A percentile compares a stretch with the other conserved stretches of the same genome.
These are phyloP conservation scores for Colaptes auratus DNA, from an alignment of 2,113 vertebrate genomes.

Conservation along the genomic window DNA sequence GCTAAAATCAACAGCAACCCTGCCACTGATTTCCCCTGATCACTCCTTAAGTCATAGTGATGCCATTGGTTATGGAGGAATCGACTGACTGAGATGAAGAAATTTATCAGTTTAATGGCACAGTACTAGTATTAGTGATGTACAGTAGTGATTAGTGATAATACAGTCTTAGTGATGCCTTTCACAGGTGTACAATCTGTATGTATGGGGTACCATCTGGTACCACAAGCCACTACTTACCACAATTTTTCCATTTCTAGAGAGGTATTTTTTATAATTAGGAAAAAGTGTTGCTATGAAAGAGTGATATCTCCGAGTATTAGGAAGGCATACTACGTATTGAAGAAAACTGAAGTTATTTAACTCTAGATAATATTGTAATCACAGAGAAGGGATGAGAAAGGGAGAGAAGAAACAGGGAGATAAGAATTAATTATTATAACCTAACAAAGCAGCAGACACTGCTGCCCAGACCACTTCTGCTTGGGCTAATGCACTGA, in stretches of 20 bases:
- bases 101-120: neutral
- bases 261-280: neutral
- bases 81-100: neutral
- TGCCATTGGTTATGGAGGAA: neutral
- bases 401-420: neutral
- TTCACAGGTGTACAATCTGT: neutral
- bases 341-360: neutral
- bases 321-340: neutral
- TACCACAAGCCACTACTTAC: neutral
- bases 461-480: neutral
- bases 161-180: neutral
- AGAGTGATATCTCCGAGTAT: neutral
- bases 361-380: neutral
- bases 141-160: no score
- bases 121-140: neutral
- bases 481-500: neutral
- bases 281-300: neutral
- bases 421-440: neutral
- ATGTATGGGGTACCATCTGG: neutral
- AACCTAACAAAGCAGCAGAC: neutral
- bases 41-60: neutral
- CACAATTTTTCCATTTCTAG: neutral
- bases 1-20: neutral
- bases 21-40: neutral
- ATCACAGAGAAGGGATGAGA: neutral